Evolutionary conservation across 2,797 vertebrate species (phyloP).

Genomic region (Gadopsis marmoratus): DNA sequence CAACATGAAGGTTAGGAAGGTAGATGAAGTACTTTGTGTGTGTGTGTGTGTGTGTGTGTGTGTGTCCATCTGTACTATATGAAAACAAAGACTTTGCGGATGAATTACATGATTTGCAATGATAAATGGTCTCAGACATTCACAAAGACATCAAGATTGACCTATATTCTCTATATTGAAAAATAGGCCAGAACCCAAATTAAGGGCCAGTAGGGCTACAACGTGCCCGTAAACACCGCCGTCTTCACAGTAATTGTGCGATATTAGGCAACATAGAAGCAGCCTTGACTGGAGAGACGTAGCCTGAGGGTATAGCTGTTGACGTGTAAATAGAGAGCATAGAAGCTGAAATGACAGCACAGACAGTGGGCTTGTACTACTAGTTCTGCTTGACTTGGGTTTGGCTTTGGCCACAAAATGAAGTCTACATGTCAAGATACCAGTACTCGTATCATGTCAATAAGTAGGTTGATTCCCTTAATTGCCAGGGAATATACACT

Average conservation of each 20-base stretch:
- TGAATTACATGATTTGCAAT: constrained; percentile 73
- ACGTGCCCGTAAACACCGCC: constrained; percentile 71
- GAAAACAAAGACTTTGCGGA: constrained; percentile 75
- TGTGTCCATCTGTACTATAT: constrained; percentile 9
- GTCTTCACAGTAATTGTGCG: constrained; percentile 76
- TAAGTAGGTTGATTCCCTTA: constrained; percentile 74
- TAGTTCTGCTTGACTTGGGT: constrained; percentile 65
- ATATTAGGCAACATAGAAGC: constrained; percentile 61
- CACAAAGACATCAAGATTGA: constrained; percentile 78
- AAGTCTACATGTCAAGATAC: constrained; percentile 72
- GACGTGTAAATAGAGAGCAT: constrained; percentile 75
- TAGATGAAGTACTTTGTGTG: background rate
- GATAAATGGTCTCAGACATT: constrained; percentile 81
- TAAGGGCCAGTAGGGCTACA: constrained; percentile 71
- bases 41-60: background rate
- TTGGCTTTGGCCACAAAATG: constrained; percentile 68
- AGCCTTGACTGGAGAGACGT: constrained; percentile 66
- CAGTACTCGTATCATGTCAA: constrained; percentile 65
- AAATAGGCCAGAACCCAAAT: constrained; percentile 84
- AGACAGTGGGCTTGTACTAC: constrained; percentile 64
- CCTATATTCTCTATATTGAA: constrained; percentile 81
- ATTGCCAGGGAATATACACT: constrained; percentile 65
- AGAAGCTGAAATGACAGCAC: constrained; percentile 78
- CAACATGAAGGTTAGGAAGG: background rate
- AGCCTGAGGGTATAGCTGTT: constrained; percentile 73